Base-by-base conservation (phyloP, 2,113 vertebrate genomes). In the Gobius niger region DNA sequence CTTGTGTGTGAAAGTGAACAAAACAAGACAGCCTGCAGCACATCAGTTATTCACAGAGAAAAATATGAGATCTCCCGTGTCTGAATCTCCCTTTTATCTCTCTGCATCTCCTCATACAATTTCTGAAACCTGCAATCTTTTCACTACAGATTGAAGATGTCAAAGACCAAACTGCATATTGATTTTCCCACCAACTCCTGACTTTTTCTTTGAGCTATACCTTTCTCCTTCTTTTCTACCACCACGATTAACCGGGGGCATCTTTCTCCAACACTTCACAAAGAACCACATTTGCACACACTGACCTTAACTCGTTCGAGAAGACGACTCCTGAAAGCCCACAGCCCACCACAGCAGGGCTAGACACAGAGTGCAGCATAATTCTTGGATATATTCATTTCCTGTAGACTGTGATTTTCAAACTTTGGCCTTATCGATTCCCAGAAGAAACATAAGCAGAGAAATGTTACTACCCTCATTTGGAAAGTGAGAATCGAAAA, bases 81-180 rank as follows among this genome's bases (percentile, higher is more conserved):
- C 67, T 80, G 73, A 70, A 74, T 60, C 77, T 79, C 63, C 13
- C 51, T 84, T 88, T 80, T 71, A 73, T 81, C 73, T 72, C 46
- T 69, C 49, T 4, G 50, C 46, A 53, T 70, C 54, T 57, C 54
- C 54, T 78, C 63, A 34, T 70, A 71, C 19, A 53, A 59, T 59
- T 72, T 81, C 63, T 61, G 60, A 80, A 53, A 60, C 57, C 57
- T 44, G 57, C 57, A 60, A 60, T 60, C 14, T 60, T 60, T 60
- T 60, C 16, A 65, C 73, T 57, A 56, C 66, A 70, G 60, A 44
- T 64, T 53, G 54, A 47, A 60, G 61, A 75, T 78, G 51, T 80
- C 80, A 78, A 63, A 75, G 61, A 67, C 51, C 44, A 68, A 61
- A 67, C 47, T 51, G 56, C 57, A 47, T 67, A 52, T 18, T 16